These are phyloP conservation scores for Sipha maydis DNA, from an alignment of 2,888 invertebrate species.

Conservation along the genomic window DNA sequence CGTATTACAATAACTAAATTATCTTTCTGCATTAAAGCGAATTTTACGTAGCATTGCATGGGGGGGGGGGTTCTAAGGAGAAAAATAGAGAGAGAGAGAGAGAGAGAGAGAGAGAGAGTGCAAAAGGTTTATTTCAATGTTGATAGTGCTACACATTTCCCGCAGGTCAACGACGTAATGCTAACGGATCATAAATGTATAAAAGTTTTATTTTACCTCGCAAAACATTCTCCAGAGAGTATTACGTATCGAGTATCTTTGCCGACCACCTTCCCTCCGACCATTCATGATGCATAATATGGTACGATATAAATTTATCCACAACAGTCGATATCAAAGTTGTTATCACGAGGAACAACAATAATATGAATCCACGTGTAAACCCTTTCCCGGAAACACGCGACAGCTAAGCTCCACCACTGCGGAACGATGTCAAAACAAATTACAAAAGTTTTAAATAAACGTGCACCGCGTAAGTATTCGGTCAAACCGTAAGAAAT, in stretches of 20 bases:
- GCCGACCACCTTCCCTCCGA: not conserved
- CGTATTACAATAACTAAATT: too few species aligned
- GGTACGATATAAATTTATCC: not conserved
- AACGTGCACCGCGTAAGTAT: slow-evolving; percentile 15
- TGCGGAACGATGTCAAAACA: slow-evolving; percentile 18
- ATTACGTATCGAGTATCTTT: not conserved
- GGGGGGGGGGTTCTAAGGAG: too few species aligned
- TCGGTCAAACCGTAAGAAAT: slow-evolving; percentile 15
- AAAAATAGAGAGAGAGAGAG: too few species aligned
- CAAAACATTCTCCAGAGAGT: not conserved
- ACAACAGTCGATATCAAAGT: not conserved
- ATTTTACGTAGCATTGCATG: too few species aligned
- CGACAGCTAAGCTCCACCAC: not conserved
- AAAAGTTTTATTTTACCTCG: not conserved
- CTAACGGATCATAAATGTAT: not conserved
- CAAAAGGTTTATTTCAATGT: not conserved
- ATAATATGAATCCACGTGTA: slow-evolving; percentile 10
- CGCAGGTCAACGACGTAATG: not conserved
- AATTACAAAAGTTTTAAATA: slow-evolving; percentile 37
- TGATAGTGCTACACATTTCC: not conserved
- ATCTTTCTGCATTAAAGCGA: too few species aligned
- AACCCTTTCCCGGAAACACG: not conserved
- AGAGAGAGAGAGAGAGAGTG: too few species aligned
- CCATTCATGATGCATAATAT: too few species aligned
- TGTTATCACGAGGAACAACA: not conserved